phyloP scores from a whole-genome alignment of 2,888 invertebrate species.

The Opisthograptis luteolata region DNA sequence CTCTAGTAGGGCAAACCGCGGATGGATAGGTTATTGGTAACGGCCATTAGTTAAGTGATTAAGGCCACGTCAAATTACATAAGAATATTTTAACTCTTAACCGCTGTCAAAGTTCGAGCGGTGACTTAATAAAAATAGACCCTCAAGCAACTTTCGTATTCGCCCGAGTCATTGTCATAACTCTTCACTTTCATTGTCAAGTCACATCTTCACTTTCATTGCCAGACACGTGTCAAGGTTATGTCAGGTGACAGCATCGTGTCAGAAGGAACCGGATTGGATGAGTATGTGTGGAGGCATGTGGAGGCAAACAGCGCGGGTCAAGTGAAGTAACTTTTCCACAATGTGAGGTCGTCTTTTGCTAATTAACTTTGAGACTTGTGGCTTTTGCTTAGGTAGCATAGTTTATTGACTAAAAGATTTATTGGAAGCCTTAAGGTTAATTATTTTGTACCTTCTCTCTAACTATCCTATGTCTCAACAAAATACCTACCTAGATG shows the following conservation, averaged over 20 bases:
- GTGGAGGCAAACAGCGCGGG: slow-evolving; percentile 8
- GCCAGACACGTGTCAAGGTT: slow-evolving; percentile 37
- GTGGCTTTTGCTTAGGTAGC: not conserved
- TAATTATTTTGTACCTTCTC: not conserved
- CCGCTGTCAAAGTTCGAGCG: not conserved
- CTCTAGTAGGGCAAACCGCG: too few relatives aligned
- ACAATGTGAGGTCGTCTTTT: slow-evolving; percentile 5
- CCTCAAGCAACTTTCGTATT: not conserved
- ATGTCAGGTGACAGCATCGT: slow-evolving; percentile 24
- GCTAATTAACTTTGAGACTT: not conserved
- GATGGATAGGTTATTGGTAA: too few relatives aligned
- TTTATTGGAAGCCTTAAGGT: not conserved
- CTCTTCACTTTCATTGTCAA: slow-evolving; percentile 38
- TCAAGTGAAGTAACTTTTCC: slow-evolving; percentile 27
- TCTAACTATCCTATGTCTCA: too few relatives aligned
- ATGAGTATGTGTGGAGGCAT: too few relatives aligned
- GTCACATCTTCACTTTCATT: slow-evolving; percentile 36
- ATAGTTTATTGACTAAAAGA: not conserved
- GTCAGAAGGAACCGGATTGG: slow-evolving; percentile 29
- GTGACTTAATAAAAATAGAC: slow-evolving; percentile 17
- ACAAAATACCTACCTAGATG: too few relatives aligned
- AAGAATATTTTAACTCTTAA: not conserved
- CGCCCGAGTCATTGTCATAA: slow-evolving; percentile 14
- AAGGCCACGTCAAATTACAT: too few relatives aligned
- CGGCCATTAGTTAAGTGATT: too few relatives aligned